Percentiles rank a stretch among this genome's conserved stretches.
Evolutionary conservation across 2,888 invertebrate genomes (phyloP).

Genomic region (Pocota personata): DNA sequence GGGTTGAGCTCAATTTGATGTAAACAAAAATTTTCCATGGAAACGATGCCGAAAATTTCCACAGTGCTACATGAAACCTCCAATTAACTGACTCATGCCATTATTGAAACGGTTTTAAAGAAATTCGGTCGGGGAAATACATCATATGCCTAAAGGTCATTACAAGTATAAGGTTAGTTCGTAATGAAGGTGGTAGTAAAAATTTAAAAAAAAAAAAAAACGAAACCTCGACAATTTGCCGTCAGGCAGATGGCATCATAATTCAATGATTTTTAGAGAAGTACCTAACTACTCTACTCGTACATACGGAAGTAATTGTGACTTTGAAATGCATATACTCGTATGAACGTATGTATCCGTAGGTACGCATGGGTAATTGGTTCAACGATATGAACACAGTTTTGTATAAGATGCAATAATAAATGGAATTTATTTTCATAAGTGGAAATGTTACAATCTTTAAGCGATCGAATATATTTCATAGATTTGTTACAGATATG

Average conservation of each 20-base stretch:
- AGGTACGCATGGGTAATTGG: not conserved
- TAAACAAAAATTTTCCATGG: conserved; percentile 37
- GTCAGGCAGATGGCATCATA: not conserved
- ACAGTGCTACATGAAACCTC: conserved; percentile 24
- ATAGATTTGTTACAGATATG: too few species aligned
- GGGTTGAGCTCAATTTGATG: not conserved
- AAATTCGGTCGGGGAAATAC: not conserved
- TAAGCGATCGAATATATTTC: too few species aligned
- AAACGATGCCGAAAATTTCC: conserved; percentile 41
- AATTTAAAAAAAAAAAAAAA: not conserved
- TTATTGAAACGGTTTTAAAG: not conserved
- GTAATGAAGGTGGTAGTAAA: not conserved
- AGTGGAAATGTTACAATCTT: too few species aligned
- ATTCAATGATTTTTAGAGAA: not conserved
- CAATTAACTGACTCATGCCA: conserved; percentile 5
- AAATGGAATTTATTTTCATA: too few species aligned
- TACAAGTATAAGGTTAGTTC: conserved; percentile 15
- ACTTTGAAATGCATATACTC: not conserved
- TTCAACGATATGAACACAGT: too few species aligned
- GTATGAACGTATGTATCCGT: not conserved
- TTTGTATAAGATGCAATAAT: too few species aligned
- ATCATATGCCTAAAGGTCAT: conserved; percentile 17
- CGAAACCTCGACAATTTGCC: not conserved
- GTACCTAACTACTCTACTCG: not conserved
- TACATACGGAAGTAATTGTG: not conserved